phyloP scores from a whole-genome alignment of 2,113 vertebrate genomes.

The Cololabis saira region DNA sequence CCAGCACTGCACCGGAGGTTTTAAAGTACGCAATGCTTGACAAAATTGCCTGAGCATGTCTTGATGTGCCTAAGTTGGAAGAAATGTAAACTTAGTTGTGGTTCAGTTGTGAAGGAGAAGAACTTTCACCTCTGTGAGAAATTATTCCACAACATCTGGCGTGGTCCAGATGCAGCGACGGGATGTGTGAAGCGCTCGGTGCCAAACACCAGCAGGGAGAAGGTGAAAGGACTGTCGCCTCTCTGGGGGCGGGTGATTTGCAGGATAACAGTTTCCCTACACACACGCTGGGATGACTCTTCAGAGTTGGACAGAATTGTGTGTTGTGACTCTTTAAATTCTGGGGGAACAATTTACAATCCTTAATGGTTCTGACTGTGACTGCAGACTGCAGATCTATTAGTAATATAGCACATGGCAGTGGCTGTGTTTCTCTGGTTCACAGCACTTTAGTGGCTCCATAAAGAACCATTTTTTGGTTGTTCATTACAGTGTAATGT shows the following conservation, averaged over 20 bases:
- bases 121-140: conserved; percentile 65
- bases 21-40: conserved; percentile 7
- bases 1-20: conserved; percentile 1
- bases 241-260: conserved; percentile 47
- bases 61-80: conserved; percentile 12
- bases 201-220: conserved; percentile 68
- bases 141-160: conserved; percentile 73
- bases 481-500: conserved; percentile 66
- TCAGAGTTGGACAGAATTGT: conserved; percentile 38
- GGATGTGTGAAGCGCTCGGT: conserved; percentile 49
- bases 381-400: conserved; percentile 47
- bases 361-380: conserved; percentile 37
- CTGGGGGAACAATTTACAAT: conserved; percentile 33
- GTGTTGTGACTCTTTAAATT: conserved; percentile 41
- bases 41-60: conserved; percentile 7
- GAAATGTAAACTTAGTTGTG: conserved; percentile 23
- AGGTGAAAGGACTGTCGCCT: conserved; percentile 55
- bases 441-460: conserved; percentile 52
- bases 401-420: conserved; percentile 49
- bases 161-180: conserved; percentile 64
- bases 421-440: conserved; percentile 49
- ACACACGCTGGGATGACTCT: conserved; percentile 30
- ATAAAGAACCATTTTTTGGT: conserved; percentile 61
- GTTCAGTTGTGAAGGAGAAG: conserved; percentile 21
- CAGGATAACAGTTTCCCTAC: conserved; percentile 47